Conservation (phyloP, 1,140 invertebrate species). For the Cephus cinctus region DNA sequence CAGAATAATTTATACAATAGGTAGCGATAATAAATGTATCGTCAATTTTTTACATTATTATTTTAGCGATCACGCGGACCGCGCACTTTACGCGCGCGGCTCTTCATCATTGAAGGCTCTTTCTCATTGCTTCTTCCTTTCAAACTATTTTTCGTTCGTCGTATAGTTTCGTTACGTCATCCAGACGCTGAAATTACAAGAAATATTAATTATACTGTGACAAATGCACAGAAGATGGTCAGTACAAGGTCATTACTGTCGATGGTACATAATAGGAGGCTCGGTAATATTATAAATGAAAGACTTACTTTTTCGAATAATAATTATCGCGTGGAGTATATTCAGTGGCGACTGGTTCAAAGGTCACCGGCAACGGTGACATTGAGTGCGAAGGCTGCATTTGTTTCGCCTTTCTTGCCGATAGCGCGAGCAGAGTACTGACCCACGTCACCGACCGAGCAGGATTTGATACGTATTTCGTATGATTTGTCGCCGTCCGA, state of each 20-base stretch:
- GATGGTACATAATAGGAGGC: neutral
- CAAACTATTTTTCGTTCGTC: slow-evolving; percentile 1
- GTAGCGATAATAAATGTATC: slow-evolving; percentile 9
- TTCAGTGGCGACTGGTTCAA: slow-evolving; percentile 17
- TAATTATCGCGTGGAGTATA: neutral
- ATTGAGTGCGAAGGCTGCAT: slow-evolving; percentile 84
- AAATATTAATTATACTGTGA: slow-evolving; percentile 16
- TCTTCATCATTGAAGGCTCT: too few species aligned
- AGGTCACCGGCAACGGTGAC: slow-evolving; percentile 58
- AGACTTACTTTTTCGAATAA: too few species aligned
- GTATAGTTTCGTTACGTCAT: slow-evolving; percentile 1
- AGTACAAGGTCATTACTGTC: too few species aligned
- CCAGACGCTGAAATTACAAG: slow-evolving; percentile 6
- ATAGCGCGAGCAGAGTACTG: slow-evolving; percentile 88
- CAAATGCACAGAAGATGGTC: slow-evolving; percentile 12
- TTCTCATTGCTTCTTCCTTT: slow-evolving; percentile 11
- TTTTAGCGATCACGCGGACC: too few species aligned
- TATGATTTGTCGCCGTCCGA: slow-evolving; percentile 76
- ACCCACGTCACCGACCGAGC: slow-evolving; percentile 78
- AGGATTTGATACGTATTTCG: slow-evolving; percentile 73
- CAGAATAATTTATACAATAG: slow-evolving; percentile 29
- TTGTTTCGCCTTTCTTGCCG: slow-evolving; percentile 78
- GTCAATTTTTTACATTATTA: neutral
- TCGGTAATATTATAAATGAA: too few species aligned
- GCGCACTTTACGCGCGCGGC: too few species aligned